Evolutionary conservation across 1,140 invertebrate species (phyloP), one percentile per base, ranked within the genome.

Genomic region (Drosophila lacteicornis): DNA sequence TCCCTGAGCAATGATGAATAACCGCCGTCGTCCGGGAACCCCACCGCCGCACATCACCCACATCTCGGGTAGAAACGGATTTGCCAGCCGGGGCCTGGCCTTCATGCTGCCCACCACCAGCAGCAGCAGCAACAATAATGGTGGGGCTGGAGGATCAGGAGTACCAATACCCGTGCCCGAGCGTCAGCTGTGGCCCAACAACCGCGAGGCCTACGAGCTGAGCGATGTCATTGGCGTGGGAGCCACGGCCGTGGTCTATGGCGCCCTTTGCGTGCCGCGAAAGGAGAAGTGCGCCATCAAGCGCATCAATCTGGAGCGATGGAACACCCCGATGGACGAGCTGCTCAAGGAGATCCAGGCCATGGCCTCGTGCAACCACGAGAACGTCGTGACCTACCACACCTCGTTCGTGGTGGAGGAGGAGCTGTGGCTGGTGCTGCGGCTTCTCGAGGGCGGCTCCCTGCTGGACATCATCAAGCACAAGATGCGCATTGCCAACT

Each of bases 281-380:
- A 96, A 97, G 80, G 98, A 99, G 93, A 98, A 97, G 94, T 99
- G 98, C 94, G 99, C 99, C 78, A 99, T 99, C 80, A 99, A 99
- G 93, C 95, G 98, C 75, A 99, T 99, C 91, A 99, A 99, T 94
- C 94, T 99, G 79, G 99, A 99, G 93, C 99, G 99, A 95, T 99
- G 98, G 97, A 99, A 99, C 93, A 99, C 99, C 3, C 99, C 98
- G 61, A 99, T 99, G 96, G 99, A 99, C 92, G 99, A 99, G 93
- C 93, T 96, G 66, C 94, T 99, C 94, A 99, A 99, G 95, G 98
- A 99, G 94, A 99, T 99, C 65, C 97, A 99, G 93, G 99, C 98
- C 1, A 99, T 99, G 99, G 98, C 97, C 53, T 98, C 97, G 59
- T 99, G 99, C 93, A 97, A 98, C 92, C 98, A 99, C 94, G 98